Evolutionary conservation across 1,140 invertebrate species (phyloP).

Genomic region (Sminthurides bifidus): DNA sequence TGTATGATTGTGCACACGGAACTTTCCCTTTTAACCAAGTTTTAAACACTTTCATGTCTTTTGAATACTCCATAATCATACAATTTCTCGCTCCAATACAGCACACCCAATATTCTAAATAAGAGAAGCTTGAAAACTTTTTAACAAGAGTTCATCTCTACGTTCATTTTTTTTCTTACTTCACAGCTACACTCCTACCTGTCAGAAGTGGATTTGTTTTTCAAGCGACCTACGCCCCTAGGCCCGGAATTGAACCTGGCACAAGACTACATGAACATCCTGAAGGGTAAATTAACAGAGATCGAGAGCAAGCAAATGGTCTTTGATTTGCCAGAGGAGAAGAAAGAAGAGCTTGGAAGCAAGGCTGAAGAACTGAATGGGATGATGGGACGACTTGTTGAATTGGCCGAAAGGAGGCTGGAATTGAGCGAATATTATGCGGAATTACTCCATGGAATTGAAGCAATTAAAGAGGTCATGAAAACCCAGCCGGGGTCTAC

Average conservation of each 20-base stretch:
- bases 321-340: conserved; percentile 4
- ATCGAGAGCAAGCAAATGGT: conserved; percentile 9
- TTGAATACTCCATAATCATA: too few species aligned
- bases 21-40: background rate
- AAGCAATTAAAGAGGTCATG: too few species aligned
- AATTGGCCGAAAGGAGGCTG: conserved; percentile 38
- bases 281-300: background rate
- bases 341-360: background rate
- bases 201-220: background rate
- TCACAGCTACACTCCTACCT: conserved; percentile 5
- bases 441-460: background rate
- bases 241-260: background rate
- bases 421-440: background rate
- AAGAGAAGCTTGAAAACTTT: too few species aligned
- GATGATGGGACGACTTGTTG: conserved; percentile 47
- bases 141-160: too few species aligned
- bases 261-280: background rate
- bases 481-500: background rate
- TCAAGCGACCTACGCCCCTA: background rate
- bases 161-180: background rate
- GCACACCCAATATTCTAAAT: too few species aligned
- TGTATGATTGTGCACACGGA: conserved; percentile 14
- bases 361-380: conserved; percentile 46
- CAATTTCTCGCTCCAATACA: too few species aligned
- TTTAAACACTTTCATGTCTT: too few species aligned